Conservation (phyloP, 2,888 invertebrate genomes). For the Monoplex corrugatus region DNA sequence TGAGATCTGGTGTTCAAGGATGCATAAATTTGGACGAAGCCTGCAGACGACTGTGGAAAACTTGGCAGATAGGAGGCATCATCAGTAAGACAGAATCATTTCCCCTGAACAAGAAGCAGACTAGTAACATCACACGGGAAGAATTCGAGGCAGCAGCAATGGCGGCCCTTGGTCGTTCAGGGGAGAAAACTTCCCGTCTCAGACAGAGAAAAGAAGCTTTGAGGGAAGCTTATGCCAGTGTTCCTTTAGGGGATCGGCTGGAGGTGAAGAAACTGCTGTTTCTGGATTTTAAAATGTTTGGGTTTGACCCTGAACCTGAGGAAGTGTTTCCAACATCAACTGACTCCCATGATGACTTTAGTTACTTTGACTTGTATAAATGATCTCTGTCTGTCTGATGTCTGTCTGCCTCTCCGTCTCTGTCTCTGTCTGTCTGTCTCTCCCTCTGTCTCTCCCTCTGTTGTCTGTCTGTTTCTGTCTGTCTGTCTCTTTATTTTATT, state of each 20-base stretch:
- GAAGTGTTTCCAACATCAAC: slow-evolving; percentile 21
- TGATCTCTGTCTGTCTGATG: too few species aligned
- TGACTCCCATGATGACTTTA: background rate
- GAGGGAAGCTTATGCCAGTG: slow-evolving; percentile 61
- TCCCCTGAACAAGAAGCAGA: slow-evolving; percentile 56
- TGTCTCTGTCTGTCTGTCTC: too few species aligned
- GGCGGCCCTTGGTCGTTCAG: slow-evolving; percentile 59
- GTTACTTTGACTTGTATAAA: background rate
- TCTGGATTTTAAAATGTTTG: slow-evolving; percentile 47
- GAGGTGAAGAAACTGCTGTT: slow-evolving; percentile 22
- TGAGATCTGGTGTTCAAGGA: slow-evolving; percentile 44
- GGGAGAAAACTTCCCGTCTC: slow-evolving; percentile 46
- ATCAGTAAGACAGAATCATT: slow-evolving; percentile 64
- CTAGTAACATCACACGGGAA: slow-evolving; percentile 54
- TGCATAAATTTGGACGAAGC: slow-evolving; percentile 66
- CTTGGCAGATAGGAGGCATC: slow-evolving; percentile 68
- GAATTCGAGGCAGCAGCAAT: slow-evolving; percentile 61
- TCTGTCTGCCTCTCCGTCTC: too few species aligned
- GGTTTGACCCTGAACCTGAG: slow-evolving; percentile 45
- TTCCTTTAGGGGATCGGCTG: slow-evolving; percentile 58
- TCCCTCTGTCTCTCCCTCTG: too few species aligned
- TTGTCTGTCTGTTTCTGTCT: too few species aligned
- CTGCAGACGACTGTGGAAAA: slow-evolving; percentile 63
- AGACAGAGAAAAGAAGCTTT: slow-evolving; percentile 62
- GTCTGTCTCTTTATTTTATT: too few species aligned